Base-by-base conservation (phyloP, 2,113 vertebrate genomes). In the Microtus ochrogaster region DNA sequence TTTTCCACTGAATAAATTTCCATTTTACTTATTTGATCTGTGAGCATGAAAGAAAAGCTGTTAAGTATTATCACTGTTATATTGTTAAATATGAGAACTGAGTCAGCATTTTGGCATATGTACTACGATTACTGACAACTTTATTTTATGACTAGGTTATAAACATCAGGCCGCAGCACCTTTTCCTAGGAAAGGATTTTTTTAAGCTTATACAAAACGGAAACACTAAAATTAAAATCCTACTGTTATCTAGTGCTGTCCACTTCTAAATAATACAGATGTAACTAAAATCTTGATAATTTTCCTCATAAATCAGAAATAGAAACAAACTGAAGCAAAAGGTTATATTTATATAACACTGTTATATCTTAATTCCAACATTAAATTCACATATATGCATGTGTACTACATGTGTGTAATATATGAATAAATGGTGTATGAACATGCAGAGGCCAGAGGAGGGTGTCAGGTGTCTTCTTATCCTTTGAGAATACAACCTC, bases 311-410 rank as follows among this genome's bases (percentile, higher is more conserved):
- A 66, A 63, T 6, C 44, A 39, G 9, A 94, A 86, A 17, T 28
- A 83, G 3, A 19, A 47, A 74, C 21, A 94, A 58, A 91, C 65
- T 66, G 26, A 79, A 89, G 63, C 17, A 65, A 47, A 92, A 65
- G 85, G 14, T 92, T 72, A 84, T 58, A 58, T 58, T 92, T 72
- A 84, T 58, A 58, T 58, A 85, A 68, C 16, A 84, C 5, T 17
- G 28, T 68, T 93, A 47, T 65, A 96, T 65, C 36, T 66, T 84
- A 93, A 93, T 78, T 77, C 52, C n/a, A 89, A 89, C n/a, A 89
- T 72, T 91, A 78, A 44, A 84, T 65, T 5, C 26, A 30, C 30
- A n/a, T 44, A 4, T 65, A 44, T 30, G 26, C 58, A 63, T 44
- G 81, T 65, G 13, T 84, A 26, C 24, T 84, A 14, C 33, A 28